phyloP scores from a whole-genome alignment of 2,113 vertebrate genomes.

The Macaca nemestrina region DNA sequence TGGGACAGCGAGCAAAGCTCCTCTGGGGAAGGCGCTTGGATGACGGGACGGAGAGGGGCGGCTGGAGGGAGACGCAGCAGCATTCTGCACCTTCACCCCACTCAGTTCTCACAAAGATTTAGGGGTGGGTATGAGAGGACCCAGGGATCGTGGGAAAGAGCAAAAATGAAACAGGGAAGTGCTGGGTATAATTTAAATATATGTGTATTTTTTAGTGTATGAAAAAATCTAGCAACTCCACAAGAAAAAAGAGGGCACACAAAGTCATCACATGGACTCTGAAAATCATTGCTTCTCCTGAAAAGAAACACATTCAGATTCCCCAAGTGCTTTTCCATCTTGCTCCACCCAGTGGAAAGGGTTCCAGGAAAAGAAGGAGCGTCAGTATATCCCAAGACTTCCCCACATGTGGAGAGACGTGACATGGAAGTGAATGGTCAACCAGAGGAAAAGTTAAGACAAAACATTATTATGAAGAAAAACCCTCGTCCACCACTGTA shows the following conservation, averaged over 20 bases:
- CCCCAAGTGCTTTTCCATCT: no score
- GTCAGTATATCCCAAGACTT: no score
- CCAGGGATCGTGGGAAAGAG: no score
- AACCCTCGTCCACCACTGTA: rapidly evolving
- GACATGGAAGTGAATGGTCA: rapidly evolving
- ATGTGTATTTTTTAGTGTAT: not conserved
- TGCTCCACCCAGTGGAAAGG: rapidly evolving
- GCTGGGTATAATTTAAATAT: rapidly evolving
- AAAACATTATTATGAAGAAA: rapidly evolving
- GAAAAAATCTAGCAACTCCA: no score
- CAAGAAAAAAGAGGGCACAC: no score
- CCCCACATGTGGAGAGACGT: no score
- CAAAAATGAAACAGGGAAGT: no score
- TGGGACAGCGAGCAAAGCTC: rapidly evolving
- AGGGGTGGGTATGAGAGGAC: no score
- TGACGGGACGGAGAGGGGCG: rapidly evolving
- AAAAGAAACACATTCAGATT: rapidly evolving
- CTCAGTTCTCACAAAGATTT: no score
- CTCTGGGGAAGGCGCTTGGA: not conserved
- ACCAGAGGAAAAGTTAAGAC: not conserved
- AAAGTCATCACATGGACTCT: rapidly evolving
- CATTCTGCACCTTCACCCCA: rapidly evolving
- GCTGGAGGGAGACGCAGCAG: not conserved
- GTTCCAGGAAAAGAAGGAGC: no score
- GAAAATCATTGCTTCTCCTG: not conserved